Percentiles rank a stretch among this genome's conserved stretches.
These are phyloP conservation scores for Eueides isabella DNA, from an alignment of 1,140 invertebrate genomes.

Conservation along the genomic window DNA sequence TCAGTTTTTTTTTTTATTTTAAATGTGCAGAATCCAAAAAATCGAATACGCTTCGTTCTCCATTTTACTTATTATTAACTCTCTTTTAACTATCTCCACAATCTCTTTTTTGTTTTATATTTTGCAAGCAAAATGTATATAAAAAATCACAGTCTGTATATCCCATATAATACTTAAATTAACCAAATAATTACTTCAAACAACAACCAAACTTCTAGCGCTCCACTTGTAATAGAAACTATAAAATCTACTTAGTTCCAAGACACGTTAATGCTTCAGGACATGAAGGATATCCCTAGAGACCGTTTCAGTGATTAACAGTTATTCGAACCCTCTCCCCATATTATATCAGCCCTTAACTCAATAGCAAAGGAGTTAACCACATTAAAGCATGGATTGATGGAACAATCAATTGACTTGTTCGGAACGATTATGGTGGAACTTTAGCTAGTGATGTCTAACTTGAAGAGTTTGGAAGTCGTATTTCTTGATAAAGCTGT, in stretches of 20 bases:
- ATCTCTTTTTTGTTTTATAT: too few relatives aligned
- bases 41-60: too few relatives aligned
- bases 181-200: not conserved
- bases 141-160: too few relatives aligned
- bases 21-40: too few relatives aligned
- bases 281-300: constrained; percentile 12
- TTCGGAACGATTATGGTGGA: constrained; percentile 36
- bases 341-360: constrained; percentile 34
- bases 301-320: constrained; percentile 39
- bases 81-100: too few relatives aligned
- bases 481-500: constrained; percentile 11
- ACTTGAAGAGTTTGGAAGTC: constrained; percentile 21
- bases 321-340: constrained; percentile 26
- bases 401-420: constrained; percentile 43
- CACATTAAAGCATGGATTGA: constrained; percentile 41
- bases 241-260: constrained; percentile 7
- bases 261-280: constrained; percentile 11
- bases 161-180: not conserved
- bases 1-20: too few relatives aligned
- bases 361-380: constrained; percentile 40
- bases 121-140: too few relatives aligned
- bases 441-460: constrained; percentile 35
- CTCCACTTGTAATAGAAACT: not conserved
- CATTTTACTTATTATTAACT: too few relatives aligned
- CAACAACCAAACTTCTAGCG: not conserved